These are phyloP conservation scores for Cremastobaeus sp. DNA, from an alignment of 2,888 invertebrate species.

Conservation along the genomic window DNA sequence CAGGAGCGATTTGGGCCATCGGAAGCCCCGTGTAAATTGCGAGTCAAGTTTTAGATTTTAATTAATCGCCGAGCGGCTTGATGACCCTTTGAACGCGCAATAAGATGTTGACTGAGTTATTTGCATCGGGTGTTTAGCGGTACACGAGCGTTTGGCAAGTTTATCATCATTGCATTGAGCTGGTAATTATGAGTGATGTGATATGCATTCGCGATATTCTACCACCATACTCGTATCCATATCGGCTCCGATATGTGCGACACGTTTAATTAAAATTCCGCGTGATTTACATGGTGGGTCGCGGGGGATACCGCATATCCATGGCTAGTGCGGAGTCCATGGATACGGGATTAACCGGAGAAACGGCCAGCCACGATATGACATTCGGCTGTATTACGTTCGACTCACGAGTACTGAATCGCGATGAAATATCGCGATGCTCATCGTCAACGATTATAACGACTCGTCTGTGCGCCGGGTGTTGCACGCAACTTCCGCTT, in stretches of 20 bases:
- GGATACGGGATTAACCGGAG: slow-evolving; percentile 26
- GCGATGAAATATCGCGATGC: slow-evolving; percentile 71
- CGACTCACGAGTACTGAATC: slow-evolving; percentile 72
- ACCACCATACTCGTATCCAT: slow-evolving; percentile 65
- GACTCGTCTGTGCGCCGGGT: slow-evolving; percentile 68
- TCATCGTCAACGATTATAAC: slow-evolving; percentile 69
- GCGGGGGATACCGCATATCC: too few species aligned
- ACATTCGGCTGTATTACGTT: slow-evolving; percentile 69
- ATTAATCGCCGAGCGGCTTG: too few species aligned
- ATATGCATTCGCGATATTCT: slow-evolving; percentile 71
- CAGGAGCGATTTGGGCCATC: too few species aligned
- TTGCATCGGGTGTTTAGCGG: slow-evolving; percentile 54
- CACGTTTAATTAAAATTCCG: slow-evolving; percentile 75
- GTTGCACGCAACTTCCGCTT: slow-evolving; percentile 71
- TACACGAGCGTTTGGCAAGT: slow-evolving; percentile 31
- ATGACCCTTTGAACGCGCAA: slow-evolving; percentile 27
- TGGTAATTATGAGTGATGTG: slow-evolving; percentile 72
- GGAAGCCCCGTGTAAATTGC: too few species aligned
- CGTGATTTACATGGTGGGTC: slow-evolving; percentile 76
- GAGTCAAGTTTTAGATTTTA: too few species aligned
- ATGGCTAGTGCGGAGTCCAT: too few species aligned
- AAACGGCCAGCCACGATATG: slow-evolving; percentile 60
- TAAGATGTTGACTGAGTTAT: slow-evolving; percentile 38
- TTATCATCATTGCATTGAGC: slow-evolving; percentile 52
- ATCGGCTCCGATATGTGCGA: slow-evolving; percentile 73